Evolutionary conservation across 37 sponge, comb jelly and placozoan genomes (phyloP).

Genomic region (Eunapius fragilis): DNA sequence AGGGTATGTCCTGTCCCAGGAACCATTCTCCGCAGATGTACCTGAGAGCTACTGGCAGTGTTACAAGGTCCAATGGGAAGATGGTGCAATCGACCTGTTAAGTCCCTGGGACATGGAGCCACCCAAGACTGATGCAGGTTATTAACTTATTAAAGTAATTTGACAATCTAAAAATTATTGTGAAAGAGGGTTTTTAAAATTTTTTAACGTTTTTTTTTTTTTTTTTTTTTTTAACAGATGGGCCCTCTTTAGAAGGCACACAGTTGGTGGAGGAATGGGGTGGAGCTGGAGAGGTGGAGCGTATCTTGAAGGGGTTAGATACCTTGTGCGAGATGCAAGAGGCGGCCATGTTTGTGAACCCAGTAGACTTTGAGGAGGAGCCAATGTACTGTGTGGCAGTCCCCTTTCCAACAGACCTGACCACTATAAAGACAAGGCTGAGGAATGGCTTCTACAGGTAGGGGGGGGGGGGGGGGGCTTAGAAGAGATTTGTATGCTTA

Average conservation of each 20-base stretch:
- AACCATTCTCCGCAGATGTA: constrained; percentile 55
- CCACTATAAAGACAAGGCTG: constrained; percentile 61
- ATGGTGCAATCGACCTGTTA: constrained; percentile 62
- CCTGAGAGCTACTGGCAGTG: constrained; percentile 84
- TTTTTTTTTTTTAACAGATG: constrained; percentile 42
- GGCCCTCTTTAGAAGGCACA: constrained; percentile 47
- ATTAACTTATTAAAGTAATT: background rate
- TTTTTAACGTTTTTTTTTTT: background rate
- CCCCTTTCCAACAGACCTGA: constrained; percentile 73
- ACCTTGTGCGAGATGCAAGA: constrained; percentile 42
- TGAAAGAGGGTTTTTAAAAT: background rate
- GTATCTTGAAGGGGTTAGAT: constrained; percentile 66
- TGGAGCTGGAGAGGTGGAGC: constrained; percentile 43
- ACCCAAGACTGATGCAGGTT: background rate
- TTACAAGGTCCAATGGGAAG: constrained; percentile 76
- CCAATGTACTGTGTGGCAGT: constrained; percentile 62
- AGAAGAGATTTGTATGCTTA: background rate
- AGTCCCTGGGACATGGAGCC: constrained; percentile 93
- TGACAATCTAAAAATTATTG: background rate
- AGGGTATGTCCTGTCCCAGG: constrained; percentile 50
- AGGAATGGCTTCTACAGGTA: constrained; percentile 73
- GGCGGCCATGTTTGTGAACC: constrained; percentile 59
- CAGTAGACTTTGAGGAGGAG: constrained; percentile 71
- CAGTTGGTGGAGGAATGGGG: constrained; percentile 24
- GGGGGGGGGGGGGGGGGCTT: no score